Evolutionary conservation across 2,888 invertebrate species (phyloP), one percentile per base, ranked within the genome.

Genomic region (Ichneumoninae sp.): DNA sequence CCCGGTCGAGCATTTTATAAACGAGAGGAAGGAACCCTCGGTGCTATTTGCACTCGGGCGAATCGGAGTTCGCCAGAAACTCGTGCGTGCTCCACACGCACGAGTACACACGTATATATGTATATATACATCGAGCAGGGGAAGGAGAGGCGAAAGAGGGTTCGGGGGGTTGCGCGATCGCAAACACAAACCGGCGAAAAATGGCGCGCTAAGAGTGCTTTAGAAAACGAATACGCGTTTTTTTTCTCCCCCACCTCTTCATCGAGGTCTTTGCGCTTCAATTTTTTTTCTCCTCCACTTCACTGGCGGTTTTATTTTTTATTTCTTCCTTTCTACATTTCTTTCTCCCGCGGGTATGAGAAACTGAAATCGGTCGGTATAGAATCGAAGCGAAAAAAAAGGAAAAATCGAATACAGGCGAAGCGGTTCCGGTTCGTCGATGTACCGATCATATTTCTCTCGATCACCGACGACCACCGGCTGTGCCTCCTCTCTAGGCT

Each of bases 11-110:
- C 60, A 44, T 70, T 81, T 75, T 60, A 80, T 65, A 75, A 66
- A 82, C 70, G 68, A 69, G 74, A 57, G 52, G 44, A 85, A 85
- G 74, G 30, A 85, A 80, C 85, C 85, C 83, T 77, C 84, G 52
- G 50, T 68, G 62, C 30, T 85, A 82, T 85, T 86, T 83, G 82
- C 78, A 84, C 87, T 80, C 82, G 70, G 77, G 82, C 82, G 83
- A 85, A 83, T 84, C 84, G 77, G 70, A 83, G 83, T 74, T 72
- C 71, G 70, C 77, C 66, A 78, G 50, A 30, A 36, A 47, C 22
- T n/a, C 79, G 40, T 57, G 77, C 66, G 66, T 68, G 68, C 60
- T 33, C 33, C 6, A 33, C 60, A 60, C 33, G 40, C 57, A 19
- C 33, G 4, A 44, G 44, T 3, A 44, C 40, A 65, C 68, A 50